Evolutionary conservation across 2,113 vertebrate species (phyloP), one percentile per base, ranked within the genome.

Genomic region (Ailuropoda melanoleuca): DNA sequence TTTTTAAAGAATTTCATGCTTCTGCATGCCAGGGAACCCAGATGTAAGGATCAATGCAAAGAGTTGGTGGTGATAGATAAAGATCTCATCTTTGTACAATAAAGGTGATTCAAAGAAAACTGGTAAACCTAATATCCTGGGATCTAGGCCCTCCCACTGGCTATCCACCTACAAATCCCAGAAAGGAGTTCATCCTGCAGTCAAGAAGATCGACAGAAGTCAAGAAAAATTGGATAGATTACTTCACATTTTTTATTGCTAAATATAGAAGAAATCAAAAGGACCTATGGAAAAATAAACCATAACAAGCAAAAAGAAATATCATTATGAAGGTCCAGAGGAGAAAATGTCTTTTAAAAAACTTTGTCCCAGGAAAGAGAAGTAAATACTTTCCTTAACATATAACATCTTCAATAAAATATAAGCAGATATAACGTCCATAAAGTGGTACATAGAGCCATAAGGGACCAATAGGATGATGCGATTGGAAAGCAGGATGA

Each of bases 331-430:
- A 68, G n/a, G 9, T 39, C 23, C n/a, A 75, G 14, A 48, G 9
- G 19, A 58, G 37, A 11, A 12, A 80, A 56, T 64, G 4, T 58
- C 31, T 74, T 17, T 87, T 23, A 39, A 39, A 80, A 70, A 11
- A 37, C 18, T 29, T 56, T 87, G 26, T 48, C 74, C 56, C 12
- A 75, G 56, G 24, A 82, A 24, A 39, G 46, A 92, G 66, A 75
- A 87, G 15, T 56, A n/a, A 82, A 82, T 87, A n/a, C 0, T 86
- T 78, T 70, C 46, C 15, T 85, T 75, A 96, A 75, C 31, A 50
- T 75, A 50, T 12, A 68, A 50, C 4, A 39, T 82, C 56, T 87
- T 94, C 82, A 48, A 17, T 23, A 86, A 85, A 85, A 53, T 43
- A 62, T 6, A 91, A 80, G 74, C 9, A 81, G 24, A 88, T 8